Conservation (phyloP, 2,888 invertebrate genomes). For the Chirona hameri region DNA sequence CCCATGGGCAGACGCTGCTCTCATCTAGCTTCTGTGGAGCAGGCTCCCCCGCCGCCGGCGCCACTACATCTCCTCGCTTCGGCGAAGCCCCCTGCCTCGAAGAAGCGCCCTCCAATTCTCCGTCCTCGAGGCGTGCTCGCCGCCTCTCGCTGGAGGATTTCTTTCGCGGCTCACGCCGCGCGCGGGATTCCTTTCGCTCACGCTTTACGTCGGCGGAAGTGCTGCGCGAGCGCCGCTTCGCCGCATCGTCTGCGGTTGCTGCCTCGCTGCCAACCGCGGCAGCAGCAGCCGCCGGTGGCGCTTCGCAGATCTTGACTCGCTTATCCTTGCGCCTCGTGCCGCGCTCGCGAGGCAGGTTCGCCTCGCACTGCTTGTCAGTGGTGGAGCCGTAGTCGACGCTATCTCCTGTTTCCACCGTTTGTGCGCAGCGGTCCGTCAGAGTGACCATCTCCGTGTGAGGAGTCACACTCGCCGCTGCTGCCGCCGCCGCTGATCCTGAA, state of each 20-base stretch:
- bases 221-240: not conserved
- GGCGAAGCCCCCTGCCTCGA: not conserved
- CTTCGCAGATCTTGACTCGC: not conserved
- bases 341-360: not conserved
- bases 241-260: not conserved
- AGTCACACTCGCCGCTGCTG: not conserved
- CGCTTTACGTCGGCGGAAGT: not conserved
- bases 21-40: slow-evolving; percentile 29
- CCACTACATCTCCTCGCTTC: slow-evolving; percentile 28
- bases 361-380: slow-evolving; percentile 22
- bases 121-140: not conserved
- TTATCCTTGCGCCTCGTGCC: slow-evolving; percentile 4
- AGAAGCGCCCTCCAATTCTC: not conserved
- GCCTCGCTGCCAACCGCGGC: not conserved
- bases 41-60: slow-evolving; percentile 23
- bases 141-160: not conserved
- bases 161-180: not conserved
- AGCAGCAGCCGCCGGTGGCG: not conserved
- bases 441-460: slow-evolving; percentile 4
- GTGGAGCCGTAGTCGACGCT: slow-evolving; percentile 3
- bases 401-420: slow-evolving; percentile 25
- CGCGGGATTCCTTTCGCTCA: not conserved
- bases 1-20: slow-evolving; percentile 76
- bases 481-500: not conserved
- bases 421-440: slow-evolving; percentile 26